phyloP scores from a whole-genome alignment of 2,113 vertebrate species.

The Meriones unguiculatus region DNA sequence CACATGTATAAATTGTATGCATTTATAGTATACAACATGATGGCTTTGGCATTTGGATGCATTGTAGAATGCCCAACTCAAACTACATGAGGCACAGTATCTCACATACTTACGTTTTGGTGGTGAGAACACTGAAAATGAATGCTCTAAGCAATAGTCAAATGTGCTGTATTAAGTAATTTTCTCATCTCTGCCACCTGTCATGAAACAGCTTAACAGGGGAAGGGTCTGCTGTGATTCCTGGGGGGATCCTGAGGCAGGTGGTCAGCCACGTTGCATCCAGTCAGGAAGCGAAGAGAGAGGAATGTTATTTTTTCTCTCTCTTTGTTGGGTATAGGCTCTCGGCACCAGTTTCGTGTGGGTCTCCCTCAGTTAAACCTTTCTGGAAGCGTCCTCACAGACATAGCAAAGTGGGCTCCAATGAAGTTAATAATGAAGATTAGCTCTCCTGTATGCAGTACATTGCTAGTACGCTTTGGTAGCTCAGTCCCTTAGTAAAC shows the following conservation, averaged over 20 bases:
- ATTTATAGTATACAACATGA: neutral
- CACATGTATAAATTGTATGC: neutral
- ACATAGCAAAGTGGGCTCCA: neutral
- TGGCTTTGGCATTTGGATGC: neutral
- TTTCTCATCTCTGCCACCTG: neutral
- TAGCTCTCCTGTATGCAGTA: neutral
- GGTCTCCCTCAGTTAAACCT: neutral
- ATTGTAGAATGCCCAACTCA: neutral
- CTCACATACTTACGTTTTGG: neutral
- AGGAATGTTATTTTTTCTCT: neutral
- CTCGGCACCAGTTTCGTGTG: neutral
- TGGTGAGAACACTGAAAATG: neutral
- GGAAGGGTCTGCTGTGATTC: accelerated
- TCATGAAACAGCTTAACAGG: neutral
- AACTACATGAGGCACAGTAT: neutral
- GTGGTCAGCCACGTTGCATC: neutral
- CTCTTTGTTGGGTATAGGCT: neutral
- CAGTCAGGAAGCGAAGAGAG: too few species aligned
- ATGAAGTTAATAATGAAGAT: neutral
- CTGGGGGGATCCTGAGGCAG: neutral
- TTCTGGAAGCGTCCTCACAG: neutral
- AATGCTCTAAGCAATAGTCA: neutral
- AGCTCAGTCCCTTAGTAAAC: neutral
- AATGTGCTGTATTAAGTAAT: neutral
- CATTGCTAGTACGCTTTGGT: neutral